phyloP scores from a whole-genome alignment of 2,888 invertebrate genomes.

The Vandiemenella viatica region DNA sequence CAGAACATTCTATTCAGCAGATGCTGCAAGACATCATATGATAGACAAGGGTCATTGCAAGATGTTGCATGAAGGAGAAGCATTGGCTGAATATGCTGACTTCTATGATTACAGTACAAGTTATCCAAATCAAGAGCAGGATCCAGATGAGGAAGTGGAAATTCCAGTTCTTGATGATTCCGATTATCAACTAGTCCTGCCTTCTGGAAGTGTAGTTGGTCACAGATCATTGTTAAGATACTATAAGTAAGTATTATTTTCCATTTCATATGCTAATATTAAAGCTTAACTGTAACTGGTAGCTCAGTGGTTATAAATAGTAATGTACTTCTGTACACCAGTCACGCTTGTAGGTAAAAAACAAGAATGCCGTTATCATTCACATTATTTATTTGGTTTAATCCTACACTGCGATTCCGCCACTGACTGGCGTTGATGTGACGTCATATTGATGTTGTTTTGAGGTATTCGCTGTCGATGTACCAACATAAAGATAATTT shows the following conservation, averaged over 20 bases:
- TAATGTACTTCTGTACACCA: too few species aligned
- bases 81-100: conserved; percentile 79
- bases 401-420: too few species aligned
- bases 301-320: too few species aligned
- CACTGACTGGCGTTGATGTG: too few species aligned
- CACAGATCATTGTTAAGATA: conserved; percentile 84
- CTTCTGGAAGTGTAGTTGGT: conserved; percentile 86
- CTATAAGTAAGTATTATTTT: conserved; percentile 50
- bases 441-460: too few species aligned
- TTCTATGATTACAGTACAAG: conserved; percentile 84
- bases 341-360: too few species aligned
- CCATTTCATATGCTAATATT: too few species aligned
- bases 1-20: conserved; percentile 63
- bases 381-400: too few species aligned
- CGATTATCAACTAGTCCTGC: conserved; percentile 77
- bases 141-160: conserved; percentile 53
- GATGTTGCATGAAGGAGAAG: conserved; percentile 77
- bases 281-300: too few species aligned
- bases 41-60: conserved; percentile 90
- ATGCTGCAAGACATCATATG: conserved; percentile 85
- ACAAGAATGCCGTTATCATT: too few species aligned
- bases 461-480: too few species aligned
- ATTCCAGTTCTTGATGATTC: conserved; percentile 55
- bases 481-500: too few species aligned
- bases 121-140: conserved; percentile 48